phyloP scores from a whole-genome alignment of 1,140 invertebrate genomes.

The Apis florea region DNA sequence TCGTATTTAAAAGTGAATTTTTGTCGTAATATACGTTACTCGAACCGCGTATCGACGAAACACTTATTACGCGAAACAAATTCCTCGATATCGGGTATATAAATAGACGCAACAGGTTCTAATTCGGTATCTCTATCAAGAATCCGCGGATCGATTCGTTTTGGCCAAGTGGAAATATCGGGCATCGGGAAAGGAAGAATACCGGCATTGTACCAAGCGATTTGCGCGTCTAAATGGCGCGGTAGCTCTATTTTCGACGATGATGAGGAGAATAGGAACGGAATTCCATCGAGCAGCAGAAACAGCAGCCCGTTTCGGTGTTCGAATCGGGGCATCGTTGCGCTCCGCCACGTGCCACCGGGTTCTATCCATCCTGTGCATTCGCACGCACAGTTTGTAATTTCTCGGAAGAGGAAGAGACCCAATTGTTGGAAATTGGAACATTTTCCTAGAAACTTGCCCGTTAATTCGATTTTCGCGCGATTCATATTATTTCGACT shows the following conservation, averaged over 20 bases:
- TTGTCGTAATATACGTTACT: too few species aligned
- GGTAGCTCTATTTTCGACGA: conserved; percentile 2
- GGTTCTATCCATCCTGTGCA: neutral
- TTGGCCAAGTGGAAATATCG: too few species aligned
- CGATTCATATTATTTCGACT: too few species aligned
- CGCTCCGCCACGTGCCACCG: neutral
- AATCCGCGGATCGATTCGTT: too few species aligned
- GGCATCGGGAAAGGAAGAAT: neutral
- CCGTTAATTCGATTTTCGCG: neutral
- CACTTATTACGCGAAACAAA: too few species aligned
- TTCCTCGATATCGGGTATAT: too few species aligned
- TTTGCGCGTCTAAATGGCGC: neutral
- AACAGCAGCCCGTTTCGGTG: neutral
- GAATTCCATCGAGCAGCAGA: neutral
- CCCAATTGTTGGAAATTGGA: neutral
- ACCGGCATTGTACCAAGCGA: neutral
- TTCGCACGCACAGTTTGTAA: neutral
- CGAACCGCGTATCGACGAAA: too few species aligned
- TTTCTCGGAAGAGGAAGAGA: conserved; percentile 5
- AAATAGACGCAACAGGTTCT: too few species aligned
- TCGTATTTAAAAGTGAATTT: too few species aligned
- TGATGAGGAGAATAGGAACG: neutral
- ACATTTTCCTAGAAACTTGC: neutral
- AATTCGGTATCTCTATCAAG: too few species aligned
- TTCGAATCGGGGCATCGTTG: neutral